Base-by-base conservation (phyloP, 2,113 vertebrate genomes). In the Symphodus melops region DNA sequence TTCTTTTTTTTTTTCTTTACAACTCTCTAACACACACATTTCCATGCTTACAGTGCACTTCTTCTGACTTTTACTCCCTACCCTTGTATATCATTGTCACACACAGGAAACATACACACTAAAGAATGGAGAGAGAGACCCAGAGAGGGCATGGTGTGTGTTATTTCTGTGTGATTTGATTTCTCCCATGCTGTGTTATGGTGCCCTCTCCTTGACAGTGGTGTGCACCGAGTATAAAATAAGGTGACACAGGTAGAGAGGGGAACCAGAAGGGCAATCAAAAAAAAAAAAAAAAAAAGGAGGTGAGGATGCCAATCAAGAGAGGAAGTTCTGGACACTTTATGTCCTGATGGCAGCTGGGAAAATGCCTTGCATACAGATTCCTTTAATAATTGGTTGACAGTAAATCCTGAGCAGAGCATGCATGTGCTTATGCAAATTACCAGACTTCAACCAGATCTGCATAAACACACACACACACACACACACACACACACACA, bases 11-110 rank as follows among this genome's bases (percentile, higher is more conserved):
- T 87, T 61, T 78, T 71, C 54, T 79, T 48, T 48, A 28, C 60
- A n/a, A 13, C 48, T 51, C 56, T 67, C 55, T 39, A 21, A 68
- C 46, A 46, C 36, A 48, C 72, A 77, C 75, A 62, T 59, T 59
- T 81, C 77, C 60, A 81, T 85, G 83, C 92, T 87, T 89, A 84
- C 86, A 33, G 44, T 70, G 88, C 83, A 86, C 78, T 88, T 85
- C 58, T 65, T 67, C 63, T 79, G 70, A 72, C 86, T 89, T 89
- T 81, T 78, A 76, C 81, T 81, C 80, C 69, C 78, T 55, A 37
- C 55, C 48, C 53, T 65, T 82, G 72, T 79, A 76, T 81, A 68
- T 83, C 85, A 77, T 72, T 88, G 80, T 81, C 78, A 83, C 25
- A 3, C 61, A 64, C 2, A 77, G 55, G 49, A 84, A 79, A 74